These are phyloP conservation scores for Cheilosia vulpina DNA, from an alignment of 2,888 invertebrate genomes.

Conservation along the genomic window DNA sequence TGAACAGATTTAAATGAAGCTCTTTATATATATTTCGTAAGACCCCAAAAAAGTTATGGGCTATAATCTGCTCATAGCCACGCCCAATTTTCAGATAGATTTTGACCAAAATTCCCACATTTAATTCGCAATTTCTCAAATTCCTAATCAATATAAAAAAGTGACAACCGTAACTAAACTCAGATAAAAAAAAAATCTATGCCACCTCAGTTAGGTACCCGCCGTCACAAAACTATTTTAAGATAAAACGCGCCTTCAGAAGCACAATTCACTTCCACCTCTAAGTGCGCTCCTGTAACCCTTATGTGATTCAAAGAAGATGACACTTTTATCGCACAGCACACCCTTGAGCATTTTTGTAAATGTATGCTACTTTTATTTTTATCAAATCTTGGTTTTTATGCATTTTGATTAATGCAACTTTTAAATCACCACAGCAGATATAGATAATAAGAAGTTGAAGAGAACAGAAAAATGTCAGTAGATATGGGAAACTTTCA, in stretches of 20 bases:
- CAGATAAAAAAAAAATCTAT: too few species aligned
- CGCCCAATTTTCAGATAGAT: too few species aligned
- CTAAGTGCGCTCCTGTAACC: constrained; percentile 15
- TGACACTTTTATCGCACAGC: constrained; percentile 18
- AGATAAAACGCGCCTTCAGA: background rate
- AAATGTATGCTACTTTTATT: constrained; percentile 49
- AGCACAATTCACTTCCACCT: background rate
- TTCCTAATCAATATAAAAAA: too few species aligned
- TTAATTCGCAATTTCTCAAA: too few species aligned
- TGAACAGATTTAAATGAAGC: too few species aligned
- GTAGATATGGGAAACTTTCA: constrained; percentile 43
- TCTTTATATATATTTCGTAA: too few species aligned
- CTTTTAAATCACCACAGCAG: constrained; percentile 60
- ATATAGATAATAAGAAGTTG: constrained; percentile 4
- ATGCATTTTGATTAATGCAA: constrained; percentile 70
- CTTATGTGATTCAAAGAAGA: constrained; percentile 24
- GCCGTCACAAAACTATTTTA: background rate
- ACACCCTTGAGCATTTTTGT: constrained; percentile 15
- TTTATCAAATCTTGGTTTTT: constrained; percentile 43
- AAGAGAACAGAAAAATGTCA: background rate
- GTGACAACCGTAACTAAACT: too few species aligned
- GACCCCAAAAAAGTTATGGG: too few species aligned
- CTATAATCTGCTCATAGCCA: too few species aligned
- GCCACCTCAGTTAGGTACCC: too few species aligned
- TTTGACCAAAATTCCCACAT: too few species aligned